Conservation (phyloP, 2,888 invertebrate species). For the Ochropleura leucogaster region DNA sequence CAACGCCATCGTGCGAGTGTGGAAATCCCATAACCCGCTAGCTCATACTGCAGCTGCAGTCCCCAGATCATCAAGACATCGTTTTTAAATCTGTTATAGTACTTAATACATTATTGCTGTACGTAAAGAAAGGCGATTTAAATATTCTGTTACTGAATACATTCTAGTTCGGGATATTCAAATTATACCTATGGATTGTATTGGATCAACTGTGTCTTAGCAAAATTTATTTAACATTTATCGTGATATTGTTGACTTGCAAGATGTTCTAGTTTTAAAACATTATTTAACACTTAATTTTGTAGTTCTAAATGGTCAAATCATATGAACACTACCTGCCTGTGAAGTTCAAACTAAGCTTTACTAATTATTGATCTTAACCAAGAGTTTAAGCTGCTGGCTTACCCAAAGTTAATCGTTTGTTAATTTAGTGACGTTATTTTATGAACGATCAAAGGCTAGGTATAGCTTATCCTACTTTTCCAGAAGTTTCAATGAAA, state of each 20-base stretch:
- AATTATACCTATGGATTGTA: not conserved
- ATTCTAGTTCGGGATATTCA: constrained; percentile 42
- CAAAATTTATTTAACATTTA: constrained; percentile 11
- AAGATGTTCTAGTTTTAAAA: not conserved
- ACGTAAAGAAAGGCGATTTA: not conserved
- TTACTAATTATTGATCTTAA: constrained; percentile 3
- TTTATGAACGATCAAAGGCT: constrained; percentile 24
- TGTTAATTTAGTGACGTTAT: constrained; percentile 30
- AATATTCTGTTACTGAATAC: constrained; percentile 15
- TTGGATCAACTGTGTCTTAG: constrained; percentile 11
- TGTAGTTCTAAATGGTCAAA: not conserved
- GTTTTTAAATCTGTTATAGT: constrained; percentile 12
- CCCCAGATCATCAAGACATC: constrained; percentile 15
- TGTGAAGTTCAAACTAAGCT: constrained; percentile 5
- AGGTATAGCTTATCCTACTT: constrained; percentile 42
- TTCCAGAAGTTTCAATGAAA: constrained; percentile 30
- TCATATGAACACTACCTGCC: constrained; percentile 2
- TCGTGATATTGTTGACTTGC: not conserved
- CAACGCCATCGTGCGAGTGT: constrained; percentile 86
- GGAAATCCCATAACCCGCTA: constrained; percentile 86
- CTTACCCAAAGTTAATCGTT: constrained; percentile 13
- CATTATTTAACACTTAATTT: constrained; percentile 6
- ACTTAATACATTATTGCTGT: not conserved
- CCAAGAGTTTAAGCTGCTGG: constrained; percentile 7
- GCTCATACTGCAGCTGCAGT: constrained; percentile 83